Percentiles rank a stretch among this genome's conserved stretches.
Conservation (phyloP, 2,888 invertebrate genomes). For the Tachina lurida region DNA sequence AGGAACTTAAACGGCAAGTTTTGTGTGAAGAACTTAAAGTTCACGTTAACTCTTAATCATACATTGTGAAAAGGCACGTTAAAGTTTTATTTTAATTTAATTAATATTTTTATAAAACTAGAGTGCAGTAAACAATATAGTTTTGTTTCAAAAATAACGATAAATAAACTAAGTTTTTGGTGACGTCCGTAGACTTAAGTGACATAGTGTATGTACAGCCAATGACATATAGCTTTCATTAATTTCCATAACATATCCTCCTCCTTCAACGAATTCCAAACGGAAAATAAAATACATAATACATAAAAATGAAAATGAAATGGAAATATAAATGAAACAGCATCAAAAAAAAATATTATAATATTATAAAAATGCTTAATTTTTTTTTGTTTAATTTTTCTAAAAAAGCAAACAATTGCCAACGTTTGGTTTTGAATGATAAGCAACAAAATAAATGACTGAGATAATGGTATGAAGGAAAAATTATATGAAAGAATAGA, state of each 20-base stretch:
- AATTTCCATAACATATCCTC: constrained; percentile 61
- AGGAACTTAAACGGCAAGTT: too few relatives aligned
- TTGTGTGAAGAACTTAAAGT: too few relatives aligned
- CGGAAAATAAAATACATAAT: constrained; percentile 10
- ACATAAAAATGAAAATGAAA: constrained; percentile 8
- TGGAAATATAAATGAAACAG: not conserved
- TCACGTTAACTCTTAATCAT: too few relatives aligned
- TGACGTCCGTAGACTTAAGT: too few relatives aligned
- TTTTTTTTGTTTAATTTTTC: constrained; percentile 32
- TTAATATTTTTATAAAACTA: too few relatives aligned
- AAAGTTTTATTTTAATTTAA: too few relatives aligned
- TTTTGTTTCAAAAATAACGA: too few relatives aligned
- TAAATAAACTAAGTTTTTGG: too few relatives aligned
- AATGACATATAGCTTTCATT: constrained; percentile 71
- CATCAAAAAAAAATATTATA: constrained; percentile 26
- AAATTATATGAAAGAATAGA: constrained; percentile 30
- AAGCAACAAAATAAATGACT: constrained; percentile 77
- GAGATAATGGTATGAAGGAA: constrained; percentile 60
- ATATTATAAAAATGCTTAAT: constrained; percentile 55
- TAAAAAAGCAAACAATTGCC: constrained; percentile 72
- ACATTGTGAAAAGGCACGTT: too few relatives aligned
- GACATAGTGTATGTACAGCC: constrained; percentile 25
- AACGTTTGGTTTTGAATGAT: constrained; percentile 80
- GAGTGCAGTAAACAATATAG: too few relatives aligned
- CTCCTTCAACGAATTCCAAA: constrained; percentile 25